Base-by-base conservation (phyloP, 2,113 vertebrate species). In the Cervus canadensis region DNA sequence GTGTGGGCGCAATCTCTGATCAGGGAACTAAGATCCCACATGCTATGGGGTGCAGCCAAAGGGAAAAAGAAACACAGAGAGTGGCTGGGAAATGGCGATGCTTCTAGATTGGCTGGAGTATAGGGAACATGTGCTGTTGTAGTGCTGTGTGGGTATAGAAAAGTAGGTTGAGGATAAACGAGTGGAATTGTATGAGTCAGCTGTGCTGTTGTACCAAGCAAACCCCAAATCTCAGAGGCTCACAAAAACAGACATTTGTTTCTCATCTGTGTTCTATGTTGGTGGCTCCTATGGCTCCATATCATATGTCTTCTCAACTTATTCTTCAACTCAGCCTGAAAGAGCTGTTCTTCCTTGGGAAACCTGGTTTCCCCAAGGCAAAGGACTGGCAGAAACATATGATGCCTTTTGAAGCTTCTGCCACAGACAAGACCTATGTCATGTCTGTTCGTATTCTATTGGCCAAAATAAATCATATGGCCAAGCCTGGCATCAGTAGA, bases 401-500 rank as follows among this genome's bases (percentile, higher is more conserved):
- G 10, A 64, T 2, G 52, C 17, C 8, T 92, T 95, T 81, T 28
- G 17, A 84, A 62, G 23, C 43, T 95, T 94, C 85, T 28, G 6
- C 11, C n/a, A 16, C 21, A 64, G 7, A 59, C 15, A 87, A 78
- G 85, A 15, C 17, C 4, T 16, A 10, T 83, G 67, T 33, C 25
- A 7, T 30, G 12, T 89, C 76, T 93, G 17, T 25, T 85, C 7
- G 2, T 28, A 57, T 43, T 28, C 67, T 13, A 9, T 13, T 82
- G 19, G 19, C 67, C 52, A 57, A 57, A 91, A 26, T 3, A 86
- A 64, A 9, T 76, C 62, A 59, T 1, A 9, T 19, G 19, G 15
- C 8, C 54, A 91, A 21, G 0, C 5, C 67, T 14, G 40, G 9
- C 21, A 4, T 60, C 2, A 8, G 17, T 1, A 52, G 17, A 14